Conservation (phyloP, 2,797 vertebrate genomes). For the Brachyalestes nurse region DNA sequence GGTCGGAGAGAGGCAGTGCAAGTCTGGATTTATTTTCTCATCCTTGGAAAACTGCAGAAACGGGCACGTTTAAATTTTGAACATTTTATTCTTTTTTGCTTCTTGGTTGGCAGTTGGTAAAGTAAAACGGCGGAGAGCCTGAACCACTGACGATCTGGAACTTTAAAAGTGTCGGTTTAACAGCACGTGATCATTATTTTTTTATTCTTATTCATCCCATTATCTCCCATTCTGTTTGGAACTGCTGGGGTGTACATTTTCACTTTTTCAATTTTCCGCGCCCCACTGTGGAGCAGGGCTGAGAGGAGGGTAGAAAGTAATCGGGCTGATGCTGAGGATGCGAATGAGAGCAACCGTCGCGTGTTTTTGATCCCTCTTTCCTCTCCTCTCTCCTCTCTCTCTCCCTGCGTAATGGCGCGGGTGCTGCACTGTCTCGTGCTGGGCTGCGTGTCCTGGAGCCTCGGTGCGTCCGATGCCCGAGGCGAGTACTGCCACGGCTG, state of each 20-base stretch:
- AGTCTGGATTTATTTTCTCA: background rate
- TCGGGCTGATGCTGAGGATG: background rate
- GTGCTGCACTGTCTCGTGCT: constrained; percentile 78
- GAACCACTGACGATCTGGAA: background rate
- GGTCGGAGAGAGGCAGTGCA: background rate
- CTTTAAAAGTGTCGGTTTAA: background rate
- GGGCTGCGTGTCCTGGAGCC: constrained; percentile 80
- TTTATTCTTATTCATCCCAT: background rate
- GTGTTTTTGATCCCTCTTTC: too few species aligned
- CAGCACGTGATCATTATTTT: background rate
- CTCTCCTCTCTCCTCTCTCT: too few species aligned
- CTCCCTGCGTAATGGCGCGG: constrained; percentile 71
- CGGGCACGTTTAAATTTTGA: too few species aligned
- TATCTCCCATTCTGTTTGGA: background rate
- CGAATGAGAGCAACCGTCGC: background rate
- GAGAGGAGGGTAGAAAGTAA: background rate
- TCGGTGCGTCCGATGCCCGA: constrained; percentile 80
- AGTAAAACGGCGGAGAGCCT: too few species aligned
- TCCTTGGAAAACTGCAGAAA: too few species aligned
- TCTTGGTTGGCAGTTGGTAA: too few species aligned
- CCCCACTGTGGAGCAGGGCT: background rate
- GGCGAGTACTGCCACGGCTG: constrained; percentile 97
- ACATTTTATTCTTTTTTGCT: too few species aligned
- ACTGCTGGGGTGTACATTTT: too few species aligned
- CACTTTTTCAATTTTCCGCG: background rate